These are phyloP conservation scores for Dendrolimus houi DNA, from an alignment of 2,888 invertebrate species.

Conservation along the genomic window DNA sequence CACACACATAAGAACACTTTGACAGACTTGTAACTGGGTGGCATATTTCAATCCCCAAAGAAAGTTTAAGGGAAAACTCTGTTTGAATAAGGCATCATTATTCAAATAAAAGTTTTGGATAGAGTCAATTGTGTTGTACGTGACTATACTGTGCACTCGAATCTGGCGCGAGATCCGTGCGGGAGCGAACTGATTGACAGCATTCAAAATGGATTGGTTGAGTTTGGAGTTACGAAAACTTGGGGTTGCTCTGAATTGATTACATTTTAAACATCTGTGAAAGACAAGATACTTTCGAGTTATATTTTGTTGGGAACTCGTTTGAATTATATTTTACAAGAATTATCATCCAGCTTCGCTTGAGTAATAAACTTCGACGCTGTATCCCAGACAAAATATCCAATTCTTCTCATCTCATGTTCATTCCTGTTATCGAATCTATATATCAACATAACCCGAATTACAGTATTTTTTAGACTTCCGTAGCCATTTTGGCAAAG, in stretches of 20 bases:
- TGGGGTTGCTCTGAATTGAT: background rate
- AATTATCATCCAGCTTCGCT: too few relatives aligned
- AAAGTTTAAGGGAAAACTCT: conserved; percentile 14
- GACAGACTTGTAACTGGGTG: background rate
- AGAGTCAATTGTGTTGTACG: conserved; percentile 26
- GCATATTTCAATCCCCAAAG: background rate
- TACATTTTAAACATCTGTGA: background rate
- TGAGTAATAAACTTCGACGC: too few relatives aligned
- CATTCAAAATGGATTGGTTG: background rate
- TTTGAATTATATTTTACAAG: background rate
- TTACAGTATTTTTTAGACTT: too few relatives aligned
- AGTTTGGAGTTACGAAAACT: background rate
- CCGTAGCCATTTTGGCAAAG: too few relatives aligned
- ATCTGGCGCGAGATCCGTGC: background rate
- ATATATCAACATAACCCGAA: too few relatives aligned
- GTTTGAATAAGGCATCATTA: conserved; percentile 22
- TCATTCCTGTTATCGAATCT: too few relatives aligned
- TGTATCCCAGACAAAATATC: too few relatives aligned
- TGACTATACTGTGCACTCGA: conserved; percentile 12
- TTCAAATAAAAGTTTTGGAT: conserved; percentile 26
- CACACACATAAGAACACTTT: too few relatives aligned
- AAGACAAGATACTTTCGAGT: background rate
- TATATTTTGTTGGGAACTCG: background rate
- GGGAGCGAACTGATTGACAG: background rate
- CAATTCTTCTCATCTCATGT: too few relatives aligned